Evolutionary conservation across 1,140 invertebrate species (phyloP).

Genomic region (Microplitis demolitor): DNA sequence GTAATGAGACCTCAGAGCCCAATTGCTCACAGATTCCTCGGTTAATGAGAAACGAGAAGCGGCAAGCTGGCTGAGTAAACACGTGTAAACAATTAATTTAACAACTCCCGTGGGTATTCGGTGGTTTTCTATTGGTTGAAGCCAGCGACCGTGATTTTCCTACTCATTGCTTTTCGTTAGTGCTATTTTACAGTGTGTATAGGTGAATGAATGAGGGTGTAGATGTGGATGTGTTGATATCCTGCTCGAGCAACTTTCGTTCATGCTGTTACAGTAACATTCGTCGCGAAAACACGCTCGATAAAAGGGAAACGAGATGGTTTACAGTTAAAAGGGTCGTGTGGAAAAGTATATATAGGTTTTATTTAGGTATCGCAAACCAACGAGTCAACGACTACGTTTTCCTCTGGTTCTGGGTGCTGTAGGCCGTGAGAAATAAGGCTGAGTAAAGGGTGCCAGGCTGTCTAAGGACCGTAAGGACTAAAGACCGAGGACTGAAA

Average conservation of each 20-base stretch:
- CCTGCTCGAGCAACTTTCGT: too few species aligned
- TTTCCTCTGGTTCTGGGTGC: too few species aligned
- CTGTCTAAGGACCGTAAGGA: neutral
- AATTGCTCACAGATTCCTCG: constrained; percentile 2
- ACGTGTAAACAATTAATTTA: constrained; percentile 6
- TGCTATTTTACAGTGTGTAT: neutral
- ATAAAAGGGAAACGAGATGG: neutral
- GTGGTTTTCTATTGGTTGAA: constrained; percentile 4
- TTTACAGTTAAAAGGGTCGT: too few species aligned
- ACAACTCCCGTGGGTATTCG: constrained; percentile 1
- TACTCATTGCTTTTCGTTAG: neutral
- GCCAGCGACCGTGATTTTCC: constrained; percentile 4
- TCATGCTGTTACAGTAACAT: too few species aligned
- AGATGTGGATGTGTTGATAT: too few species aligned
- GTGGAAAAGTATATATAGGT: too few species aligned
- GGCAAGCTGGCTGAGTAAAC: neutral
- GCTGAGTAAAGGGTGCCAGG: neutral
- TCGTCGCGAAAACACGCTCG: neutral
- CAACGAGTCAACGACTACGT: too few species aligned
- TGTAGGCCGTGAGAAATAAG: too few species aligned
- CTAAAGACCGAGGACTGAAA: neutral
- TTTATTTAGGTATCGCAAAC: too few species aligned
- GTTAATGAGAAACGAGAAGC: constrained; percentile 1
- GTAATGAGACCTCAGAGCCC: constrained; percentile 4
- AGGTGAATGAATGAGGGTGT: too few species aligned